Conservation (phyloP, 2,888 invertebrate genomes). For the Tetropium fuscum region DNA sequence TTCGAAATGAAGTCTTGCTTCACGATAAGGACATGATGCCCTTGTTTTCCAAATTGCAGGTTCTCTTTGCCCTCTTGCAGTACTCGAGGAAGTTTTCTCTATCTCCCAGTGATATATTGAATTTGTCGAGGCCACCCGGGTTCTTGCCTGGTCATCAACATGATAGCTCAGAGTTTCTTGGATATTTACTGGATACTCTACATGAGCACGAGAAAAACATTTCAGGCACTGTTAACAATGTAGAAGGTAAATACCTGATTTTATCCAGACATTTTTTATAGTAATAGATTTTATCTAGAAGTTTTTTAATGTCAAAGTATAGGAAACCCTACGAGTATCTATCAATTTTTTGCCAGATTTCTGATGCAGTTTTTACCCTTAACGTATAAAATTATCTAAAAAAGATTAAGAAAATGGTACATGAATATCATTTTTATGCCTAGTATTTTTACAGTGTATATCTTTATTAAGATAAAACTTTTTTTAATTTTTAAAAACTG, state of each 20-base stretch:
- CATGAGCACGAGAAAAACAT: conserved; percentile 76
- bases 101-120: conserved; percentile 79
- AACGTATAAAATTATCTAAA: too few relatives aligned
- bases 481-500: too few relatives aligned
- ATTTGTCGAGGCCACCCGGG: conserved; percentile 80
- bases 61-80: conserved; percentile 79
- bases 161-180: conserved; percentile 89
- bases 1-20: conserved; percentile 76
- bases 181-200: conserved; percentile 78
- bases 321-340: too few relatives aligned
- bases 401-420: too few relatives aligned
- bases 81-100: conserved; percentile 76
- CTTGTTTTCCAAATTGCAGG: conserved; percentile 73
- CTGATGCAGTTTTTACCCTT: too few relatives aligned
- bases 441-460: too few relatives aligned
- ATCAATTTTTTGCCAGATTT: too few relatives aligned
- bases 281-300: background rate
- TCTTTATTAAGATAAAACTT: too few relatives aligned
- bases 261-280: background rate
- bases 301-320: background rate
- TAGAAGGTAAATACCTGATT: conserved; percentile 39
- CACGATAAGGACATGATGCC: conserved; percentile 70
- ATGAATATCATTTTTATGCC: too few relatives aligned
- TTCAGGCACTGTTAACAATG: conserved; percentile 5
- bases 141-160: conserved; percentile 85